Conservation (phyloP, 2,113 vertebrate species). For the Aspidoscelis tigris region DNA sequence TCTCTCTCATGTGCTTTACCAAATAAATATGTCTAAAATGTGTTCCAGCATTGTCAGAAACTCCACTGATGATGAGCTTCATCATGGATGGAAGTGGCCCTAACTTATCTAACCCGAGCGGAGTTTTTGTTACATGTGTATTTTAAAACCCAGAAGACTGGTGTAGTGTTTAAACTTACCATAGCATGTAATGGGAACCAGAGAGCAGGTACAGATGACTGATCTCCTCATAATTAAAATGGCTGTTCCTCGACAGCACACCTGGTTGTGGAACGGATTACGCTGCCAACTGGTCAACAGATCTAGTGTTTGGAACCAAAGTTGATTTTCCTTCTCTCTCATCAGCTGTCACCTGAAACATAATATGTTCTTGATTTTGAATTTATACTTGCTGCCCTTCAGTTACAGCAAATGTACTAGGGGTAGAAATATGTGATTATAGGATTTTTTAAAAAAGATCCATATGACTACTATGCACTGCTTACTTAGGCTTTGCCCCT, state of each 20-base stretch:
- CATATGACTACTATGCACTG: not conserved
- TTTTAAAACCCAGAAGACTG: slow-evolving; percentile 37
- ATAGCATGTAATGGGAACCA: slow-evolving; percentile 27
- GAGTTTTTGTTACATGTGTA: slow-evolving; percentile 10
- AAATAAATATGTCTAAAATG: not conserved
- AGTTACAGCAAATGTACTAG: not conserved
- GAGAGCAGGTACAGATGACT: slow-evolving; percentile 42
- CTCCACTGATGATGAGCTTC: not conserved
- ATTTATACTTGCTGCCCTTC: not conserved
- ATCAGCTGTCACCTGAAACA: slow-evolving; percentile 6
- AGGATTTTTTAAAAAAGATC: not conserved
- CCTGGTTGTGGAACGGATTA: slow-evolving; percentile 20
- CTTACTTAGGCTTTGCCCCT: not conserved
- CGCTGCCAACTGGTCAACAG: slow-evolving; percentile 2
- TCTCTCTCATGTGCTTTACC: not conserved
- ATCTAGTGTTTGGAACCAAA: not conserved
- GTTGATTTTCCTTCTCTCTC: slow-evolving; percentile 4
- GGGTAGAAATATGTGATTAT: not conserved
- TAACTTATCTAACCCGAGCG: not conserved
- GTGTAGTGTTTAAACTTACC: slow-evolving; percentile 17
- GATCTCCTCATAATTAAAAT: slow-evolving; percentile 41
- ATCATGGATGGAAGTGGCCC: not conserved
- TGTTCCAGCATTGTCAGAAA: not conserved
- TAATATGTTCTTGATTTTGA: not conserved
- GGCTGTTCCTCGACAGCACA: slow-evolving; percentile 16